A percentile compares a stretch with the other conserved stretches of the same genome.
Evolutionary conservation across 2,888 invertebrate genomes (phyloP).

Genomic region (Lysandra coridon): DNA sequence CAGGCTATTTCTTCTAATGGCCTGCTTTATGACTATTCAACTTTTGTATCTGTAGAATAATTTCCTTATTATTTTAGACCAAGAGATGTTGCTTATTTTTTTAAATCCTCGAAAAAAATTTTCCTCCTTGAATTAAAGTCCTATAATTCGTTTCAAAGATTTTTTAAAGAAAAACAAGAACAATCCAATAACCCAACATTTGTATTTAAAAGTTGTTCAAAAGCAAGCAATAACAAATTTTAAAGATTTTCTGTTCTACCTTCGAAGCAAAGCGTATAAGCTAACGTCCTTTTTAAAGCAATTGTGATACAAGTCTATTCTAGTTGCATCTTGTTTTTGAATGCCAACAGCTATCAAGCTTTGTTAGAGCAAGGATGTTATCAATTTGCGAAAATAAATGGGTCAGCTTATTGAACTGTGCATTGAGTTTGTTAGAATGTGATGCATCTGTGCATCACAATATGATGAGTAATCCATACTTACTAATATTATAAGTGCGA

Average conservation of each 20-base stretch:
- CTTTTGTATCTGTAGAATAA: neutral
- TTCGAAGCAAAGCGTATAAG: neutral
- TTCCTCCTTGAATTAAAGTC: too few relatives aligned
- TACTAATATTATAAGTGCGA: too few relatives aligned
- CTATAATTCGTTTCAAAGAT: too few relatives aligned
- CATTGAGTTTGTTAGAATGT: conserved; percentile 18
- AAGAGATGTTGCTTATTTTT: neutral
- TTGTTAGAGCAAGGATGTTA: conserved; percentile 45
- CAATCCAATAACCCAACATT: too few relatives aligned
- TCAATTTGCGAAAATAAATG: conserved; percentile 44
- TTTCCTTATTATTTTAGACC: neutral
- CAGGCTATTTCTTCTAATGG: neutral
- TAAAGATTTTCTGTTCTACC: too few relatives aligned
- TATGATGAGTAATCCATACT: neutral
- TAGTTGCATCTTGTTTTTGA: conserved; percentile 37
- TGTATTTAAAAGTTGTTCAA: too few relatives aligned
- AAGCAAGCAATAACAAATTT: too few relatives aligned
- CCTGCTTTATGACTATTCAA: neutral
- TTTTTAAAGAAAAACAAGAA: too few relatives aligned
- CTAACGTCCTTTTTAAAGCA: neutral
- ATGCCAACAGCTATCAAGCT: conserved; percentile 33
- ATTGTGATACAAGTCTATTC: conserved; percentile 1
- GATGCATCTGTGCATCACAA: neutral
- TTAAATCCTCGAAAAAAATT: too few relatives aligned
- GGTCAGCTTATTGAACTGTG: conserved; percentile 32